Evolutionary conservation across 2,797 vertebrate species (phyloP).

Genomic region (Sternarchorhynchus goeldii): DNA sequence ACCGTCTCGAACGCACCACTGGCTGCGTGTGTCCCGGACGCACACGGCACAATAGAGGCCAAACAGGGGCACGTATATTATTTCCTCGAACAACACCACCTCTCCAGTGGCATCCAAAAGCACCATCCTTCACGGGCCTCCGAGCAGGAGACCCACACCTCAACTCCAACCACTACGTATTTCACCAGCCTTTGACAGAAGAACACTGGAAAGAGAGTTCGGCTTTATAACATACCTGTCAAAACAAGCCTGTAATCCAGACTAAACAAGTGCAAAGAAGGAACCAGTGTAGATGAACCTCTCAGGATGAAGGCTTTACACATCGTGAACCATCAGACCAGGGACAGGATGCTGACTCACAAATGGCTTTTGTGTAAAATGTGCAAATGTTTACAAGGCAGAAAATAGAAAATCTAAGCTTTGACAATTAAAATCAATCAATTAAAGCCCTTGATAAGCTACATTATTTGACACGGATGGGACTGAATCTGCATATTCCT

Average conservation of each 20-base stretch:
- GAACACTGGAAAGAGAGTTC: conserved; percentile 58
- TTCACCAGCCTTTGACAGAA: conserved; percentile 55
- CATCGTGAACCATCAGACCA: not conserved
- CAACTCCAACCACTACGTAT: conserved; percentile 11
- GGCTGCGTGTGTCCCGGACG: conserved; percentile 36
- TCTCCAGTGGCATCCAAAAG: conserved; percentile 18
- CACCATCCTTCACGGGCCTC: not conserved
- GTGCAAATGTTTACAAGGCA: no score
- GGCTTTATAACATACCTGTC: conserved; percentile 65
- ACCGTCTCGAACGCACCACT: conserved; percentile 43
- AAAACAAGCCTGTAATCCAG: conserved; percentile 68
- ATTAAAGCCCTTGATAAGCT: no score
- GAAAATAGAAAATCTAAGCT: no score
- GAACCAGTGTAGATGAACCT: conserved; percentile 49
- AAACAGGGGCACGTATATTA: conserved; percentile 44
- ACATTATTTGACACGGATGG: no score
- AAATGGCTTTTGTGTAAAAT: no score
- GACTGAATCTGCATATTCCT: no score
- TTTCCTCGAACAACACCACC: conserved; percentile 40
- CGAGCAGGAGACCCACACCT: conserved; percentile 18
- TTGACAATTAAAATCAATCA: no score
- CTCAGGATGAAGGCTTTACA: conserved; percentile 33
- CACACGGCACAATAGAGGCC: conserved; percentile 35
- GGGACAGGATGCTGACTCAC: no score
- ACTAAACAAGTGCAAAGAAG: conserved; percentile 68